Evolutionary conservation across 2,888 invertebrate species (phyloP).

Genomic region (Drosophila kanekoi): DNA sequence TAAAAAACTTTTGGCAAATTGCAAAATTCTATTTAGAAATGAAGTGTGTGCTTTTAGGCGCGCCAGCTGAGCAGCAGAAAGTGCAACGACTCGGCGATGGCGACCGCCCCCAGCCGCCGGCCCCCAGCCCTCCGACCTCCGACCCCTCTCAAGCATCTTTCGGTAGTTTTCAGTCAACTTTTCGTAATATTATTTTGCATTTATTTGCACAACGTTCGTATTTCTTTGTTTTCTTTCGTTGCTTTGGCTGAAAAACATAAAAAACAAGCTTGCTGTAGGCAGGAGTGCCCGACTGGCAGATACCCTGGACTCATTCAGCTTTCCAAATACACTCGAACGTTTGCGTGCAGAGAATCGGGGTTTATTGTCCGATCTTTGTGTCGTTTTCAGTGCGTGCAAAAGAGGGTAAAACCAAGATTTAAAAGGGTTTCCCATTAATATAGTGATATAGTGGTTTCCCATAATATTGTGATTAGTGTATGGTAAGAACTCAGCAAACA

Average conservation of each 20-base stretch:
- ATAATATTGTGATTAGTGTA: no score
- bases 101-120: not conserved
- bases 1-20: conserved; percentile 58
- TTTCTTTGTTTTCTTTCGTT: conserved; percentile 61
- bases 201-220: conserved; percentile 75
- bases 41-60: conserved; percentile 74
- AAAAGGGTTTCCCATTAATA: no score
- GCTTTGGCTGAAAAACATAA: conserved; percentile 27
- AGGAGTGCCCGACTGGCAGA: no score
- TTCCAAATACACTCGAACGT: no score
- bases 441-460: no score
- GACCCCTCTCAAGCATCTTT: conserved; percentile 34
- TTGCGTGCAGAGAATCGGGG: no score
- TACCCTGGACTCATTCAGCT: no score
- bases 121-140: not conserved
- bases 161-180: conserved; percentile 70
- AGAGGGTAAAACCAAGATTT: no score
- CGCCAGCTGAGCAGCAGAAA: conserved; percentile 50
- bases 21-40: conserved; percentile 76
- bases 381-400: no score
- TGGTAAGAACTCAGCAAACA: not conserved
- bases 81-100: conserved; percentile 62
- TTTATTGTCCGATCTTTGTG: no score
- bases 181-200: conserved; percentile 80
- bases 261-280: not conserved